Conservation (phyloP, 2,113 vertebrate genomes). For the Psammodynastes pulverulentus region DNA sequence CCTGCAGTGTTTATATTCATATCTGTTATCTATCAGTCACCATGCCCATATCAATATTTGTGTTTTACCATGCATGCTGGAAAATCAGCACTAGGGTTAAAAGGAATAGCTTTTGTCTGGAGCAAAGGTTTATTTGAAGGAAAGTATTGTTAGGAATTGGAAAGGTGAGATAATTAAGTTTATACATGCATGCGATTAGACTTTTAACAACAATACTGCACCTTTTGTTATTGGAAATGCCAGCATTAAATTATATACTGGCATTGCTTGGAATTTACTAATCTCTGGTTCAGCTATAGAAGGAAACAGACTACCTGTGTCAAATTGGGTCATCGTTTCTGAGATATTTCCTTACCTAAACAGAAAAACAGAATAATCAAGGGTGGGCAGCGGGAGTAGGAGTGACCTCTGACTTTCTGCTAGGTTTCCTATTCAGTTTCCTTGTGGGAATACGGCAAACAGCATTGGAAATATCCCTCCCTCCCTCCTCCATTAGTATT, state of each 20-base stretch:
- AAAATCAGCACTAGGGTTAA: background rate
- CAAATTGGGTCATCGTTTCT: background rate
- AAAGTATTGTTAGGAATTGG: background rate
- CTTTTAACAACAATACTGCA: background rate
- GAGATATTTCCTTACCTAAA: background rate
- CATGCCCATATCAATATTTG: background rate
- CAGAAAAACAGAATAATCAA: background rate
- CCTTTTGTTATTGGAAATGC: background rate
- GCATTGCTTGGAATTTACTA: background rate
- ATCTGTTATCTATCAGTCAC: conserved; percentile 1
- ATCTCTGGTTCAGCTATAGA: background rate
- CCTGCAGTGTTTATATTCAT: conserved; percentile 14
- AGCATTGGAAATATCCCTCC: background rate
- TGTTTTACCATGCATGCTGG: background rate
- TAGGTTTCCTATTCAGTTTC: background rate
- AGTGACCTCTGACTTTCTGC: background rate
- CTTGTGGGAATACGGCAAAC: background rate
- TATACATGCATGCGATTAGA: background rate
- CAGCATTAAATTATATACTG: background rate
- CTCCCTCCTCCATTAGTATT: background rate
- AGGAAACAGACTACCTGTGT: background rate
- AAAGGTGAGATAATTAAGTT: background rate
- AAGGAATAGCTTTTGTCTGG: background rate
- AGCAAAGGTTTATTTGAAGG: background rate
- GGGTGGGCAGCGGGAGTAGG: background rate